A percentile compares a stretch with the other conserved stretches of the same genome.
These are phyloP conservation scores for Neoseiulus cucumeris DNA, from an alignment of 1,140 invertebrate species.

Conservation along the genomic window DNA sequence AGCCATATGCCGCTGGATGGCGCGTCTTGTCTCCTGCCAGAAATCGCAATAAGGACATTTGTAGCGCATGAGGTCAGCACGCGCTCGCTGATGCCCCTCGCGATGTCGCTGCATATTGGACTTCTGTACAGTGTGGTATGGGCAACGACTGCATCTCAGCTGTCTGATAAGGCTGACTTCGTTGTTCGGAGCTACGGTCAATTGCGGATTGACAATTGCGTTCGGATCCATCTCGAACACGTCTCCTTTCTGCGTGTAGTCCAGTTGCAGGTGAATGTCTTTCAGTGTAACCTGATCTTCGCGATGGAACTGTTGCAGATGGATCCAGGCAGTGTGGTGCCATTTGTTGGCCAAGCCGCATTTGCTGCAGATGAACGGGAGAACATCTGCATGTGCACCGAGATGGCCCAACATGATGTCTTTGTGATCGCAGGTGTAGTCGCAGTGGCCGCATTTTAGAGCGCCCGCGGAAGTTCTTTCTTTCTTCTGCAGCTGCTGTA, in stretches of 20 bases:
- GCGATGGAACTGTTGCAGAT: conserved; percentile 10
- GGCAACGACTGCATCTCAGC: conserved; percentile 8
- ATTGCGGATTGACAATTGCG: background rate
- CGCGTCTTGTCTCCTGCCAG: conserved; percentile 7
- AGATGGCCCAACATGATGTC: conserved; percentile 8
- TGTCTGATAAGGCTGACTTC: conserved; percentile 5
- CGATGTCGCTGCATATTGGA: conserved; percentile 9
- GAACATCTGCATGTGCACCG: conserved; percentile 6
- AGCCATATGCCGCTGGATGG: conserved; percentile 7
- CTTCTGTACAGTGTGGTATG: conserved; percentile 8
- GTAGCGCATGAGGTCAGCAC: background rate
- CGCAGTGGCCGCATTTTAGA: conserved; percentile 6
- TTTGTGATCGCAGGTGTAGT: conserved; percentile 10
- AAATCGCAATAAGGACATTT: conserved; percentile 10
- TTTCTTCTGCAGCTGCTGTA: conserved; percentile 11
- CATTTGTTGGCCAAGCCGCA: conserved; percentile 8
- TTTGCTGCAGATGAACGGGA: conserved; percentile 11
- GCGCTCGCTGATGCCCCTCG: conserved; percentile 6
- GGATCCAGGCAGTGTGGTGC: conserved; percentile 8
- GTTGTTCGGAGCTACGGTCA: background rate
- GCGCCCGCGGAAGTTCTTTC: background rate
- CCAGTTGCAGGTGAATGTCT: conserved; percentile 8
- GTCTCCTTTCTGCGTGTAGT: background rate
- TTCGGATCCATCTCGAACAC: conserved; percentile 5
- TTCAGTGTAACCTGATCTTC: conserved; percentile 5